A percentile compares a stretch with the other conserved stretches of the same genome.
phyloP scores from a whole-genome alignment of 30 jellyfish, hydroid and myxozoan genomes.

The Phacellophora camtschatica region DNA sequence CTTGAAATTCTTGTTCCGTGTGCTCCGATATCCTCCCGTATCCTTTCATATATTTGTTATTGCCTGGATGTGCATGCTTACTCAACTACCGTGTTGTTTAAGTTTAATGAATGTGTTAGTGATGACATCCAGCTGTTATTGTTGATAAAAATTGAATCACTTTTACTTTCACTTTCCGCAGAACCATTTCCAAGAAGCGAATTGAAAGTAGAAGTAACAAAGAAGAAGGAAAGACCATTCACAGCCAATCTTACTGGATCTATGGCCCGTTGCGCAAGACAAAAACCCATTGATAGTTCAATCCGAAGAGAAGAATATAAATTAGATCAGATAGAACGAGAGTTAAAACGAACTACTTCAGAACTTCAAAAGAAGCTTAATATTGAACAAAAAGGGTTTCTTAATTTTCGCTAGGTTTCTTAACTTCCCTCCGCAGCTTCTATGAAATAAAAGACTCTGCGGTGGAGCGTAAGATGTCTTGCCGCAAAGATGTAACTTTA shows the following conservation, averaged over 20 bases:
- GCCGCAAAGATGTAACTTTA: too few relatives aligned
- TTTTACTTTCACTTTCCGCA: not conserved
- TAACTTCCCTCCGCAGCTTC: not conserved
- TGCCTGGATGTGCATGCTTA: too few relatives aligned
- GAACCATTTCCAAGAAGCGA: slow-evolving; percentile 5
- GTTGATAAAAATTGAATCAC: too few relatives aligned
- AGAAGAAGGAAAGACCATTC: slow-evolving; percentile 18
- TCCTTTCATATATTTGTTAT: too few relatives aligned
- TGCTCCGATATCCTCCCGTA: too few relatives aligned
- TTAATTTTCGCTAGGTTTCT: slow-evolving; percentile 11
- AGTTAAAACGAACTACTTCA: slow-evolving; percentile 45
- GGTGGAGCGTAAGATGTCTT: not conserved
- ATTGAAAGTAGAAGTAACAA: slow-evolving; percentile 26
- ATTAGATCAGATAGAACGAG: slow-evolving; percentile 60
- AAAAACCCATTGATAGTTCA: slow-evolving; percentile 16
- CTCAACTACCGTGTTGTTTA: too few relatives aligned
- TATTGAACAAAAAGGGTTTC: slow-evolving; percentile 38
- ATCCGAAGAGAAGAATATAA: slow-evolving; percentile 31
- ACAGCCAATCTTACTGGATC: slow-evolving; percentile 2
- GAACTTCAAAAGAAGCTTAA: slow-evolving; percentile 65
- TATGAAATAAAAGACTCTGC: not conserved
- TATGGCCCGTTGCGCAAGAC: not conserved
- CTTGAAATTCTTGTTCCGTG: too few relatives aligned
- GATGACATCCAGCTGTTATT: too few relatives aligned
- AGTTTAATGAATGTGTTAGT: too few relatives aligned